Conservation (phyloP, 2,888 invertebrate species). For the Agriopis aurantiaria region DNA sequence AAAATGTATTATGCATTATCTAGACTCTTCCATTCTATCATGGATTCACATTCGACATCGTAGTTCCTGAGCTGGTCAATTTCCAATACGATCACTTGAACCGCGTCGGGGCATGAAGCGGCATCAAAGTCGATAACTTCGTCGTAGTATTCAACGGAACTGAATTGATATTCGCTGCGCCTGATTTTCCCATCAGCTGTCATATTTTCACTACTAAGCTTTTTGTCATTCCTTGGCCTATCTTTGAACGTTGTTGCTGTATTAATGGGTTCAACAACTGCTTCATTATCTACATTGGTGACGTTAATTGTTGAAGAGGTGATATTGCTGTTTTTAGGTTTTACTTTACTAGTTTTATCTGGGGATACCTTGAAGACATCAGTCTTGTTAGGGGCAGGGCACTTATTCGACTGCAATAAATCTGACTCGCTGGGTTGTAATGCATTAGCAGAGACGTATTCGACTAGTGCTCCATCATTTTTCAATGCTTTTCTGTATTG, state of each 20-base stretch:
- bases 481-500: slow-evolving; percentile 59
- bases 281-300: slow-evolving; percentile 4
- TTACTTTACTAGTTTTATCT: neutral
- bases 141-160: slow-evolving; percentile 74
- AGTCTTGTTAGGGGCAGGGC: slow-evolving; percentile 42
- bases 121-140: slow-evolving; percentile 60
- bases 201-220: slow-evolving; percentile 37
- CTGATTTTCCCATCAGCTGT: slow-evolving; percentile 44
- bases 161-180: slow-evolving; percentile 70
- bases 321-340: slow-evolving; percentile 4
- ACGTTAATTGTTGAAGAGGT: neutral
- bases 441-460: slow-evolving; percentile 64
- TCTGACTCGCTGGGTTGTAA: slow-evolving; percentile 55
- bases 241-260: slow-evolving; percentile 42
- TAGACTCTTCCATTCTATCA: slow-evolving; percentile 69
- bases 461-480: slow-evolving; percentile 60
- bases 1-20: slow-evolving; percentile 18
- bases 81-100: slow-evolving; percentile 63
- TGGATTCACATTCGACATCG: slow-evolving; percentile 68
- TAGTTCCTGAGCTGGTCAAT: slow-evolving; percentile 65
- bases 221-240: slow-evolving; percentile 12
- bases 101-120: slow-evolving; percentile 56
- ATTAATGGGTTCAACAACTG: slow-evolving; percentile 18
- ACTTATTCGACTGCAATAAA: slow-evolving; percentile 45
- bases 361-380: slow-evolving; percentile 8